phyloP scores from a whole-genome alignment of 2,113 vertebrate species.

The Rhinopithecus roxellana region DNA sequence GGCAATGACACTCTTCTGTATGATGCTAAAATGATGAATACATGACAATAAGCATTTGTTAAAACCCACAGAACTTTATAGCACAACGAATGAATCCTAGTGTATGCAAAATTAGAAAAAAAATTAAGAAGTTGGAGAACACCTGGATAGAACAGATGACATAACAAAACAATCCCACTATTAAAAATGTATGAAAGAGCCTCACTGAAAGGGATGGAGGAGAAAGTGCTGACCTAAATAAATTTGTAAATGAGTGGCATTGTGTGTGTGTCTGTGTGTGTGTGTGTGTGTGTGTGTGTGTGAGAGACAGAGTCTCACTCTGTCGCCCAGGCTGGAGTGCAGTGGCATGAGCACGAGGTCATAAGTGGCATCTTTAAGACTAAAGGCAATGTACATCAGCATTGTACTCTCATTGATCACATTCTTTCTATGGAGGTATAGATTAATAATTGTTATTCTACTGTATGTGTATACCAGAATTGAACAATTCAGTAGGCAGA shows the following conservation, averaged over 20 bases:
- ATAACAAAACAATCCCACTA: background rate
- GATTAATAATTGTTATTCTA: background rate
- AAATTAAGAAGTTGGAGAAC: background rate
- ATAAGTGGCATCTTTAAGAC: background rate
- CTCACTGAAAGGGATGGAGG: background rate
- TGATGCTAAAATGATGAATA: background rate
- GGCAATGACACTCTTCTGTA: background rate
- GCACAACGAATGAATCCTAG: background rate
- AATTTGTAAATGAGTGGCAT: background rate
- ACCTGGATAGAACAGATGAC: background rate
- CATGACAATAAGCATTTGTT: background rate
- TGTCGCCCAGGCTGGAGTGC: no score
- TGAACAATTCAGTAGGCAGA: background rate
- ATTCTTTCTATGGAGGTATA: background rate
- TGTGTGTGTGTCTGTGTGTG: no score
- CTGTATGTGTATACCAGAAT: background rate
- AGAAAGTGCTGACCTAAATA: background rate
- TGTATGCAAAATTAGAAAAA: background rate
- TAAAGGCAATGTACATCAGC: background rate
- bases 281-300: no score
- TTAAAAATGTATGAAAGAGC: background rate
- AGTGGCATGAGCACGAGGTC: no score
- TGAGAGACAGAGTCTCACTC: no score
- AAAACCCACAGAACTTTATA: background rate
- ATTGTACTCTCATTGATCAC: background rate